phyloP scores from a whole-genome alignment of 2,797 vertebrate species.

The Eulemur mongoz region DNA sequence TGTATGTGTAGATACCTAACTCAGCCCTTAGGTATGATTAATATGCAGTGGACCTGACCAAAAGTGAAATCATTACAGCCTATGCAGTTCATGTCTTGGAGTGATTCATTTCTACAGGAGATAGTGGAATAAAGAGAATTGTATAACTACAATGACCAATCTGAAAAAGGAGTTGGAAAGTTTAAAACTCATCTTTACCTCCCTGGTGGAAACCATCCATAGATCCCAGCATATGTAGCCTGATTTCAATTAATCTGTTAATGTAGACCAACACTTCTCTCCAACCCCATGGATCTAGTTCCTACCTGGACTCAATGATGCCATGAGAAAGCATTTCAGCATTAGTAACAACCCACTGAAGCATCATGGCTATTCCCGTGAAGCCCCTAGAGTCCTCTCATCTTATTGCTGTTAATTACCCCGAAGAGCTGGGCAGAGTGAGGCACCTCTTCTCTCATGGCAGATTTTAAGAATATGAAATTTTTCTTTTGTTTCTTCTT shows the following conservation, averaged over 20 bases:
- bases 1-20: slow-evolving; percentile 37
- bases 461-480: background rate
- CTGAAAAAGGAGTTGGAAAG: slow-evolving; percentile 19
- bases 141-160: slow-evolving; percentile 34
- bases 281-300: background rate
- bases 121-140: slow-evolving; percentile 42
- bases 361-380: no score
- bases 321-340: background rate
- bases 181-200: slow-evolving; percentile 46
- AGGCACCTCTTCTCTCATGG: background rate
- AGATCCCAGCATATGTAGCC: background rate
- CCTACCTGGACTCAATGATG: background rate
- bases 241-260: background rate
- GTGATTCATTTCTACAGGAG: slow-evolving; percentile 54
- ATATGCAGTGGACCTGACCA: slow-evolving; percentile 53
- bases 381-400: background rate
- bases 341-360: background rate
- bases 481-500: background rate
- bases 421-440: background rate
- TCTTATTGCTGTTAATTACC: background rate
- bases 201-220: background rate
- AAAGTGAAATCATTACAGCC: slow-evolving; percentile 64
- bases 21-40: slow-evolving; percentile 62
- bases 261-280: background rate
- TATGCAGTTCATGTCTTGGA: background rate